phyloP scores from a whole-genome alignment of 2,888 invertebrate species.

The Cryptocephalus primarius region DNA sequence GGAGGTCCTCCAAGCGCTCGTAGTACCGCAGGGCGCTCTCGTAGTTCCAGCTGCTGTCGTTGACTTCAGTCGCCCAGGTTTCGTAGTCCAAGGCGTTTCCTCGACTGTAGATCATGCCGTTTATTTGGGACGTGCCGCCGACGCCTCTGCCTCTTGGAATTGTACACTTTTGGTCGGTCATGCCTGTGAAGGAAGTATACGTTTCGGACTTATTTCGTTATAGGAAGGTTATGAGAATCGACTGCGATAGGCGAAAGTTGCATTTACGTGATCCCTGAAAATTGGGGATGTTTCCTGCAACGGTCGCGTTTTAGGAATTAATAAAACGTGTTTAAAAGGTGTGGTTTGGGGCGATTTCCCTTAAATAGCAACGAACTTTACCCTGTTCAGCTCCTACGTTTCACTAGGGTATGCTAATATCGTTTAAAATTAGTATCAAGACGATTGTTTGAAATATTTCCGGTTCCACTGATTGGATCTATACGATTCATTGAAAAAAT shows the following conservation, averaged over 20 bases:
- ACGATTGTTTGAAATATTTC: too few relatives aligned
- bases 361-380: too few relatives aligned
- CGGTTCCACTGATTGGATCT: too few relatives aligned
- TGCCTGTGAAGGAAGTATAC: slow-evolving; percentile 2
- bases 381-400: too few relatives aligned
- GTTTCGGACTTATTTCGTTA: neutral
- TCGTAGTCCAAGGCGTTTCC: slow-evolving; percentile 39
- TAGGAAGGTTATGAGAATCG: neutral
- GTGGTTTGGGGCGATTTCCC: too few relatives aligned
- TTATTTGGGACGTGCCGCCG: slow-evolving; percentile 40
- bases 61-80: slow-evolving; percentile 32
- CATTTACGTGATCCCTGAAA: neutral
- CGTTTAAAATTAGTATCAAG: too few relatives aligned
- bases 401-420: too few relatives aligned
- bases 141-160: slow-evolving; percentile 40
- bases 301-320: too few relatives aligned
- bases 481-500: too few relatives aligned
- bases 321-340: too few relatives aligned
- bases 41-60: slow-evolving; percentile 41
- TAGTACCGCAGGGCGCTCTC: slow-evolving; percentile 42
- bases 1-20: slow-evolving; percentile 6
- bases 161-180: slow-evolving; percentile 13
- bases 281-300: neutral
- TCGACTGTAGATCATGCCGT: slow-evolving; percentile 40
- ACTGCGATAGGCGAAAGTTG: neutral